phyloP scores from a whole-genome alignment of 2,888 invertebrate genomes.

The Nemurella pictetii region DNA sequence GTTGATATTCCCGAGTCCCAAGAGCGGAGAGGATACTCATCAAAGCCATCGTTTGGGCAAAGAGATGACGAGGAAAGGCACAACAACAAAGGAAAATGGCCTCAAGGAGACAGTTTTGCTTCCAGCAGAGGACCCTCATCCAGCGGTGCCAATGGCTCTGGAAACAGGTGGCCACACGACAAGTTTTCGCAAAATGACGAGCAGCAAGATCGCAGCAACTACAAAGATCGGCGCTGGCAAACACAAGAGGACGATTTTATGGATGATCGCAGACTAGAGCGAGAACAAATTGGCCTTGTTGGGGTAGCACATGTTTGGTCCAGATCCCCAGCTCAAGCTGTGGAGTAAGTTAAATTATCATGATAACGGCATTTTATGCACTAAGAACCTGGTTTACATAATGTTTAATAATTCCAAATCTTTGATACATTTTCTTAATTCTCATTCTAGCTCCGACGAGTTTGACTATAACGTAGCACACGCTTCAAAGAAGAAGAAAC shows the following conservation, averaged over 20 bases:
- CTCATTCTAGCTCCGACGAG: constrained; percentile 50
- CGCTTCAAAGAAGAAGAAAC: constrained; percentile 36
- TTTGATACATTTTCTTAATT: neutral
- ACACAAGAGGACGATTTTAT: constrained; percentile 64
- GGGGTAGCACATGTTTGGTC: constrained; percentile 75
- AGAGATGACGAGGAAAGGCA: neutral
- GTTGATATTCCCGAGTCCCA: neutral
- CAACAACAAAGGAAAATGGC: constrained; percentile 20
- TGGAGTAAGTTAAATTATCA: constrained; percentile 60
- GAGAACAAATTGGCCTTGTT: constrained; percentile 72
- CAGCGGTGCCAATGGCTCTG: neutral
- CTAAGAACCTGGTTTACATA: neutral
- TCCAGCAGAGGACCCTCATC: neutral
- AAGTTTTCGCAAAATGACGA: constrained; percentile 45
- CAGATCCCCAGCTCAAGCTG: constrained; percentile 66
- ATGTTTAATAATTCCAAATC: neutral
- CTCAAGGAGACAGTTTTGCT: constrained; percentile 1
- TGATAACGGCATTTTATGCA: neutral
- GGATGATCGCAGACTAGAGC: constrained; percentile 70
- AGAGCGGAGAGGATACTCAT: neutral
- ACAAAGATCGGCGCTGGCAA: constrained; percentile 38
- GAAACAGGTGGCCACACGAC: constrained; percentile 48
- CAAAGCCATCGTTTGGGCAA: neutral
- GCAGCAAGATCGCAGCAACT: constrained; percentile 25
- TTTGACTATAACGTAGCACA: constrained; percentile 41